Conservation (phyloP, 2,113 vertebrate species). For the Cheirogaleus medius region DNA sequence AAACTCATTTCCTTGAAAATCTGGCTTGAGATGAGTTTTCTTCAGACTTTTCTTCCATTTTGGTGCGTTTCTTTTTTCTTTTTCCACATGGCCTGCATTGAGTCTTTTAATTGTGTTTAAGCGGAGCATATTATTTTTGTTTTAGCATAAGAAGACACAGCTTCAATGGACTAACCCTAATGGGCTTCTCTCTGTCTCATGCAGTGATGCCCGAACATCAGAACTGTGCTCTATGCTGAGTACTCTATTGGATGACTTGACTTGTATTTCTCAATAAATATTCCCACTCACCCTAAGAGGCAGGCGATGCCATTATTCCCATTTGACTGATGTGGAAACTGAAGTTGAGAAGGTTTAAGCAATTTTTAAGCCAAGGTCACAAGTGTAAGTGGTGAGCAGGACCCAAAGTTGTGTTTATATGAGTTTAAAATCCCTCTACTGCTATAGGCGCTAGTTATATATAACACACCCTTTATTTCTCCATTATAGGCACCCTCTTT, state of each 20-base stretch:
- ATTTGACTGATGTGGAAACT: not conserved
- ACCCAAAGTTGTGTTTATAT: not conserved
- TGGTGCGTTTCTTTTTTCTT: not conserved
- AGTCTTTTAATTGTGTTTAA: not conserved
- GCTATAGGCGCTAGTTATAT: fast-evolving
- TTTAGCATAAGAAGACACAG: not conserved
- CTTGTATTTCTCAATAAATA: not conserved
- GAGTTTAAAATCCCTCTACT: not conserved
- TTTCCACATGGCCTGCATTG: not conserved
- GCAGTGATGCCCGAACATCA: not conserved
- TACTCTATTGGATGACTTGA: not conserved
- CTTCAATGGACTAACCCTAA: fast-evolving
- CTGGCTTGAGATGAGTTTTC: slow-evolving; percentile 5
- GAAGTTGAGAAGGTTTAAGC: not conserved
- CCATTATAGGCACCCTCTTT: not conserved
- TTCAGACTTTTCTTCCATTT: not conserved
- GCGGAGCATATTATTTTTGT: not conserved
- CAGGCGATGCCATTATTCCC: not conserved
- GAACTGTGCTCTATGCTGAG: not conserved
- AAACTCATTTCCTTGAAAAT: slow-evolving; percentile 55
- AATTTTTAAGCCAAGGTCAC: not conserved
- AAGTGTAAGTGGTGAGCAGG: not conserved
- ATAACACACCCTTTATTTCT: not conserved
- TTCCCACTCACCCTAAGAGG: not conserved
- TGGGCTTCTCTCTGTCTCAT: fast-evolving